A percentile compares a stretch with the other conserved stretches of the same genome.
phyloP scores from a whole-genome alignment of 2,113 vertebrate genomes.

The Struthidea cinerea region DNA sequence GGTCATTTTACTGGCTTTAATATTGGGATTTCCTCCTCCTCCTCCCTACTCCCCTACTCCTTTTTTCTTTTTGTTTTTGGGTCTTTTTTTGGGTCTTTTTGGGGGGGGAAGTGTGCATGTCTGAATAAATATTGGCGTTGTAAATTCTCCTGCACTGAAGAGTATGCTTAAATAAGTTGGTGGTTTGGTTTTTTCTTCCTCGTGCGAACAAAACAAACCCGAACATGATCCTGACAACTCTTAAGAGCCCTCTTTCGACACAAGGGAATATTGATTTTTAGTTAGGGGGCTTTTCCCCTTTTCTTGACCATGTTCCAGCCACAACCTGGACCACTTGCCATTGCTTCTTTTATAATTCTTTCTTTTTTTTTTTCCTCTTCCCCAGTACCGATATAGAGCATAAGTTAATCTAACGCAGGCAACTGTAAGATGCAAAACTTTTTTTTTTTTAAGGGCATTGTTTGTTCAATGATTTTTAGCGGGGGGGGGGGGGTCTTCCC shows the following conservation, averaged over 20 bases:
- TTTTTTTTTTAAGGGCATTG: not conserved
- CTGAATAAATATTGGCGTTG: not conserved
- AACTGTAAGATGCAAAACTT: not conserved
- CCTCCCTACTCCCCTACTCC: not conserved
- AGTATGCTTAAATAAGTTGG: not conserved
- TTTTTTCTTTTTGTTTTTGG: not conserved
- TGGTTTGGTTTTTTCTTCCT: not conserved
- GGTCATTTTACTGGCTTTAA: not conserved
- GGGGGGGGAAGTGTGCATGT: not conserved
- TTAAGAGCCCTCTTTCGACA: slow-evolving; percentile 35
- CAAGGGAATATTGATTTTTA: not conserved
- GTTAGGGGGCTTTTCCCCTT: not conserved
- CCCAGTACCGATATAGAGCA: not conserved
- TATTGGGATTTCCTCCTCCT: not conserved
- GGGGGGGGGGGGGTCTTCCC: not conserved
- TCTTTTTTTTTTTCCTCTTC: not conserved
- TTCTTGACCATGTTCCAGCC: not conserved
- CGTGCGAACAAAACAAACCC: not conserved
- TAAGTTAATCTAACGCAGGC: not conserved
- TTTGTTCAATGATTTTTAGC: not conserved
- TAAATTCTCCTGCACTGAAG: not conserved
- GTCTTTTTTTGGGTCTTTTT: not conserved
- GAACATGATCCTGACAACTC: slow-evolving; percentile 14
- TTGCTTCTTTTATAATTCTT: not conserved
- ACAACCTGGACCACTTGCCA: not conserved